Evolutionary conservation across 2,888 invertebrate genomes (phyloP).

Genomic region (Serrognathus titanus): DNA sequence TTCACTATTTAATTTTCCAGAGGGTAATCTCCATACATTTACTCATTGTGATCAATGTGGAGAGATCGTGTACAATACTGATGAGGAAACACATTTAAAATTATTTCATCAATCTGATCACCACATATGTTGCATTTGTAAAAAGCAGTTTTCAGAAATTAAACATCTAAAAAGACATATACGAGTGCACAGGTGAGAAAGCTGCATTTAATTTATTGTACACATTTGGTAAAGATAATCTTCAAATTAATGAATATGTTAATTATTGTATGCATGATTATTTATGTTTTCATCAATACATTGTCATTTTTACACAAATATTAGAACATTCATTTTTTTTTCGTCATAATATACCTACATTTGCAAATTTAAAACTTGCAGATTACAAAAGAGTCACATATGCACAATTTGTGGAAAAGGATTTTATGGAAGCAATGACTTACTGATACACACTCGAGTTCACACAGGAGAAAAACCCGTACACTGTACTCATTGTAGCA

Average conservation of each 20-base stretch:
- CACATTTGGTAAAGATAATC: not conserved
- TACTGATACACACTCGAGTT: conserved; percentile 33
- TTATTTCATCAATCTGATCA: conserved; percentile 22
- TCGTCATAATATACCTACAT: not conserved
- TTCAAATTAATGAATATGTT: not conserved
- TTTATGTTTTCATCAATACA: not conserved
- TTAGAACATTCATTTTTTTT: not conserved
- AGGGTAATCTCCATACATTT: no score
- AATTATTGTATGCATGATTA: not conserved
- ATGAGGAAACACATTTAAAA: conserved; percentile 22
- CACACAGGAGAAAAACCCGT: conserved; percentile 41
- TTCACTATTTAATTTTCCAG: no score
- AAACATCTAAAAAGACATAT: conserved; percentile 30
- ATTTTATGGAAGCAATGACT: conserved; percentile 33
- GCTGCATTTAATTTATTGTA: conserved; percentile 2
- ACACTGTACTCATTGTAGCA: conserved; percentile 32
- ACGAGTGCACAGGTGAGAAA: conserved; percentile 29
- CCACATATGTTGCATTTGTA: conserved; percentile 31
- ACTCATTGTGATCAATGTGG: no score
- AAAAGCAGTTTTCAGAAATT: conserved; percentile 26
- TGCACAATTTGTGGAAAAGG: conserved; percentile 36
- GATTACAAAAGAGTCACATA: conserved; percentile 27
- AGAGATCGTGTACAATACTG: not conserved
- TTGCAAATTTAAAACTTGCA: conserved; percentile 5
- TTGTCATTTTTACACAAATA: no score